Evolutionary conservation across 2,113 vertebrate genomes (phyloP).

Genomic region (Rallus limicola): DNA sequence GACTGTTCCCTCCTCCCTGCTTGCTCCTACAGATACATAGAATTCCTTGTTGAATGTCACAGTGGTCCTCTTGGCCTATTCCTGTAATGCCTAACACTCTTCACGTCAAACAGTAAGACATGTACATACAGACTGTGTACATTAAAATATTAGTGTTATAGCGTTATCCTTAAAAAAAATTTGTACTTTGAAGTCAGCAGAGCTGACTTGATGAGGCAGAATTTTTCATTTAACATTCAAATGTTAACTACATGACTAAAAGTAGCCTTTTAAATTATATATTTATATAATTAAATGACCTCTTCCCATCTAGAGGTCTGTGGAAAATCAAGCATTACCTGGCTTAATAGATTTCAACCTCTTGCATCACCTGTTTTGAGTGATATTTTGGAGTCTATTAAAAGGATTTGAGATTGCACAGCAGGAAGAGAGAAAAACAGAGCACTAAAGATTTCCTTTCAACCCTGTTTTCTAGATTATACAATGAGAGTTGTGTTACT

Average conservation of each 20-base stretch:
- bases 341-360: conserved; percentile 53
- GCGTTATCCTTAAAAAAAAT: background rate
- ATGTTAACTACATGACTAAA: conserved; percentile 11
- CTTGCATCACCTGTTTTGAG: background rate
- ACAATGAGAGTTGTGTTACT: background rate
- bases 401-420: conserved; percentile 21
- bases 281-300: background rate
- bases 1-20: background rate
- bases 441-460: background rate
- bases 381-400: conserved; percentile 32
- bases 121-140: no score
- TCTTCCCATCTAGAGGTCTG: background rate
- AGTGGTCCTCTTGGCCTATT: background rate
- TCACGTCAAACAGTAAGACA: background rate
- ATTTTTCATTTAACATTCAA: conserved; percentile 18
- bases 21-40: fast-evolving
- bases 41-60: background rate
- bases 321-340: conserved; percentile 47
- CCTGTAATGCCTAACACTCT: background rate
- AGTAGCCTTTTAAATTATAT: background rate
- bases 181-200: background rate
- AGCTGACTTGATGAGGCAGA: background rate
- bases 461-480: conserved; percentile 29
- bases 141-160: background rate
- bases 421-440: conserved; percentile 9